A percentile compares a stretch with the other conserved stretches of the same genome.
These are phyloP conservation scores for Carabus problematicus DNA, from an alignment of 2,888 invertebrate genomes.

Conservation along the genomic window DNA sequence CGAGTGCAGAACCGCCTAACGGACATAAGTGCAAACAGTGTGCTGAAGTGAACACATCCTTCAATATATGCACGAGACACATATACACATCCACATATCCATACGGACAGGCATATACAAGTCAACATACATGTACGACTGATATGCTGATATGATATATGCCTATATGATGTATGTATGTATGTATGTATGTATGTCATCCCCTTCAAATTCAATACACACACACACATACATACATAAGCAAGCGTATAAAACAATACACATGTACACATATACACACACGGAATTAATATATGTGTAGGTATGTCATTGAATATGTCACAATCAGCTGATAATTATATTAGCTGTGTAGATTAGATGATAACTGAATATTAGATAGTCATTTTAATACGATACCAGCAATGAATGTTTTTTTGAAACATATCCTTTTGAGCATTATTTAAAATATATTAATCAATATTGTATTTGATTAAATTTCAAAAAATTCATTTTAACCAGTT, in stretches of 20 bases:
- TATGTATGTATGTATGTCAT: neutral
- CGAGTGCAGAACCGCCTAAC: slow-evolving; percentile 3
- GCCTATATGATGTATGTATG: neutral
- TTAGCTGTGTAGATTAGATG: neutral
- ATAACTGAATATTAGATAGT: slow-evolving; percentile 1
- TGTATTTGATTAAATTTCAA: no score
- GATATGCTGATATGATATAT: no score
- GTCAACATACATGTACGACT: no score
- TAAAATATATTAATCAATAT: no score
- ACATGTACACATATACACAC: neutral
- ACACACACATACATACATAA: neutral
- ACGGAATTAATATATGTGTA: neutral
- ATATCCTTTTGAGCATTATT: no score
- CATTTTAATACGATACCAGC: neutral
- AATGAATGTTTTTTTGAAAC: neutral
- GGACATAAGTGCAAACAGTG: slow-evolving; percentile 24
- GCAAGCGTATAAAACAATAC: neutral
- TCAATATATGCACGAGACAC: neutral
- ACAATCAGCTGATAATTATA: slow-evolving; percentile 7
- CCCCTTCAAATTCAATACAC: neutral
- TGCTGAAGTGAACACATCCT: slow-evolving; percentile 11
- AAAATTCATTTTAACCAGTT: no score
- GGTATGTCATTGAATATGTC: slow-evolving; percentile 1
- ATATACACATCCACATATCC: neutral
- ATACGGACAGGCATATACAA: no score